phyloP scores from a whole-genome alignment of 2,113 vertebrate genomes.

The Gavia stellata region DNA sequence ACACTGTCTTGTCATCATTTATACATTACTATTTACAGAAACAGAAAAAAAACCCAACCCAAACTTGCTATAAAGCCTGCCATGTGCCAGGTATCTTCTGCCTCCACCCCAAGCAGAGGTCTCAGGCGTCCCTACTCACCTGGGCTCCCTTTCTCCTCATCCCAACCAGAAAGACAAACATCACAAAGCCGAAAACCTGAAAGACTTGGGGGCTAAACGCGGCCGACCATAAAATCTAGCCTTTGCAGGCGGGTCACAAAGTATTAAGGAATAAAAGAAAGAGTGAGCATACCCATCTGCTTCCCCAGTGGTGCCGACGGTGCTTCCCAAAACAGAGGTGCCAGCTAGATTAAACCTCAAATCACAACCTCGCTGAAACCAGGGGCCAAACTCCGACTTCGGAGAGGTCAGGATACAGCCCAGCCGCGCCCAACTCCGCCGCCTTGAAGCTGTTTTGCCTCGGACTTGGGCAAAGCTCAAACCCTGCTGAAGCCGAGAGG shows the following conservation, averaged over 20 bases:
- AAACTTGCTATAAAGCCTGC: neutral
- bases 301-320: neutral
- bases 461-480: neutral
- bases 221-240: neutral
- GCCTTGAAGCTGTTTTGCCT: neutral
- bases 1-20: constrained; percentile 46
- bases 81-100: neutral
- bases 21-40: constrained; percentile 78
- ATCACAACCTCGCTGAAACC: neutral
- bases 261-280: neutral
- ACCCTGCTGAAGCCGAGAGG: accelerated
- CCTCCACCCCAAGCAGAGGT: neutral
- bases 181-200: neutral
- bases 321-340: neutral
- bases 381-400: neutral
- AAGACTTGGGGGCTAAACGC: neutral
- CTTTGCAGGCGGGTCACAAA: neutral
- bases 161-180: neutral
- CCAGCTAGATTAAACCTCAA: neutral
- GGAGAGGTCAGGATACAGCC: neutral
- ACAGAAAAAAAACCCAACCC: neutral
- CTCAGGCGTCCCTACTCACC: neutral
- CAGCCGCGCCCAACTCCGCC: accelerated
- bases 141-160: neutral
- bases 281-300: no score